Evolutionary conservation across 2,113 vertebrate species (phyloP).

Genomic region (Hymenochirus boettgeri): DNA sequence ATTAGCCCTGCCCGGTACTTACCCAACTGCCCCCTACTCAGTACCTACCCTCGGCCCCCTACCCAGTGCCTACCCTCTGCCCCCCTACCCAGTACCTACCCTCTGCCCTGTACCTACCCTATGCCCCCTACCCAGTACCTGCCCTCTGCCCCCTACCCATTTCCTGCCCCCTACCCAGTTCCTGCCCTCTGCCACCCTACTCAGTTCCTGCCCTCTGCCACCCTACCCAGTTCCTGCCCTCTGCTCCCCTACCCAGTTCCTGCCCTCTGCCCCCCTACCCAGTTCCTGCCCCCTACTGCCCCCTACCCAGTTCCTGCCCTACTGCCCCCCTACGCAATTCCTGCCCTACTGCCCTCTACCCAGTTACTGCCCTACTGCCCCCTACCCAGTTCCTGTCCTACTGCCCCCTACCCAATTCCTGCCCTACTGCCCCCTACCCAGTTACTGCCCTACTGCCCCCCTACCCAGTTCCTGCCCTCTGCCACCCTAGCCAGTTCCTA

Average conservation of each 20-base stretch:
- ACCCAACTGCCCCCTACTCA: too few relatives aligned
- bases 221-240: conserved; percentile 39
- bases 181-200: conserved; percentile 62
- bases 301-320: conserved; percentile 32
- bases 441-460: conserved; percentile 40
- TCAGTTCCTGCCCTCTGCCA: not conserved
- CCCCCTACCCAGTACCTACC: too few relatives aligned
- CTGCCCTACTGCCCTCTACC: conserved; percentile 28
- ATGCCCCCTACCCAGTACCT: conserved; percentile 1
- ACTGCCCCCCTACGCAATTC: not conserved
- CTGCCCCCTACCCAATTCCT: not conserved
- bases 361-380: not conserved
- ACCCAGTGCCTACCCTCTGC: too few relatives aligned
- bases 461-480: conserved; percentile 44
- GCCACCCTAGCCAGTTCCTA: conserved; percentile 14
- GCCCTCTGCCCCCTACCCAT: conserved; percentile 16
- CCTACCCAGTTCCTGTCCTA: not conserved
- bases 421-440: not conserved
- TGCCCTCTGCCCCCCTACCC: too few relatives aligned
- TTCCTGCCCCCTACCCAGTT: conserved; percentile 62
- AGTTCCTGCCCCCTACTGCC: too few relatives aligned
- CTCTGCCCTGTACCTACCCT: too few relatives aligned
- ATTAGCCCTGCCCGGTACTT: too few relatives aligned
- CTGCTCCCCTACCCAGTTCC: conserved; percentile 48
- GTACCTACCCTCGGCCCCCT: too few relatives aligned